These are phyloP conservation scores for Lepidurus couesii DNA, from an alignment of 1,140 invertebrate species.

Conservation along the genomic window DNA sequence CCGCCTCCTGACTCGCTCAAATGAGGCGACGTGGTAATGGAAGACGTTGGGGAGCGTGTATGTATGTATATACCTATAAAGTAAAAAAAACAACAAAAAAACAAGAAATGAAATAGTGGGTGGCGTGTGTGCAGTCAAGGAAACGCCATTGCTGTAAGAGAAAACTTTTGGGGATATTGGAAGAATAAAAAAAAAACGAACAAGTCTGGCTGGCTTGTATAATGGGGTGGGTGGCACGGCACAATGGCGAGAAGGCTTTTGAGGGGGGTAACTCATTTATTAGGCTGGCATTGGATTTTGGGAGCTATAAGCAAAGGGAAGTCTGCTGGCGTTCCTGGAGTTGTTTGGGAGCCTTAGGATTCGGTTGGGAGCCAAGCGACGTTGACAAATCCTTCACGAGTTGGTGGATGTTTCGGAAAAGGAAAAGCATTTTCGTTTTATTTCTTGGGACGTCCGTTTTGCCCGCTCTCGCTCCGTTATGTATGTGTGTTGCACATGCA, in stretches of 20 bases:
- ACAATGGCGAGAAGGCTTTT: neutral
- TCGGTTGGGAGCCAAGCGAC: neutral
- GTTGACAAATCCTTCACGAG: constrained; percentile 21
- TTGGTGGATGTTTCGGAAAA: constrained; percentile 18
- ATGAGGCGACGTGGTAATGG: constrained; percentile 20
- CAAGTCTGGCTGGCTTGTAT: neutral
- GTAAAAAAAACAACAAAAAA: neutral
- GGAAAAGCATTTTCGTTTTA: constrained; percentile 3
- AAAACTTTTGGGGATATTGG: neutral
- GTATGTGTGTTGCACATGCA: constrained; percentile 21
- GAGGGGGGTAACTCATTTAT: neutral
- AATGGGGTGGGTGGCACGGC: neutral
- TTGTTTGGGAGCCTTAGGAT: neutral
- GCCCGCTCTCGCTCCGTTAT: neutral
- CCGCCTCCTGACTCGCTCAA: constrained; percentile 20
- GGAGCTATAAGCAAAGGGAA: neutral
- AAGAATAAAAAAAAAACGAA: neutral
- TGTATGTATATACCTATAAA: neutral
- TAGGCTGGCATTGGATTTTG: constrained; percentile 10
- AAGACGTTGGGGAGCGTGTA: constrained; percentile 8
- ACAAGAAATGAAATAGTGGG: neutral
- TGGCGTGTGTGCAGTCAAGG: constrained; percentile 15
- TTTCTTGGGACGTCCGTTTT: neutral
- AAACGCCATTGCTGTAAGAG: neutral
- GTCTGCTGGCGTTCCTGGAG: neutral